A percentile compares a stretch with the other conserved stretches of the same genome.
These are phyloP conservation scores for Amiota minor DNA, from an alignment of 2,888 invertebrate genomes.

Conservation along the genomic window DNA sequence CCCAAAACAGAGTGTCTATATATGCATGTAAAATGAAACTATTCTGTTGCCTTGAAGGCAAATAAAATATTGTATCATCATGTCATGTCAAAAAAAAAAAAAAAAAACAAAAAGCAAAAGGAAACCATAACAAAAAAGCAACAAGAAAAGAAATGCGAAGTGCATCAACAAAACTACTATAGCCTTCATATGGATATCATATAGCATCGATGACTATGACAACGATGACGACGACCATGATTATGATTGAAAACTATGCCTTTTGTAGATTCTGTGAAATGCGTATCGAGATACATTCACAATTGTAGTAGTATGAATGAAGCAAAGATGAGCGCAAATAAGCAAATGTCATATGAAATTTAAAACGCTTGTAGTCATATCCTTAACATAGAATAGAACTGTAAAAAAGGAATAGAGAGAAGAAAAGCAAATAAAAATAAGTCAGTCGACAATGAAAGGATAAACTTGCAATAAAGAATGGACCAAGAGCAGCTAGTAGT, in stretches of 20 bases:
- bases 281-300: neutral
- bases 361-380: slow-evolving; percentile 66
- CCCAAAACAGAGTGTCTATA: neutral
- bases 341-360: slow-evolving; percentile 64
- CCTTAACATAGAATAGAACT: slow-evolving; percentile 52
- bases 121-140: no score
- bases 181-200: no score
- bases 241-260: slow-evolving; percentile 50
- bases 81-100: slow-evolving; percentile 37
- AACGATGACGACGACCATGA: slow-evolving; percentile 21
- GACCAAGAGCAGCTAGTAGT: neutral
- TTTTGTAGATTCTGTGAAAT: slow-evolving; percentile 29
- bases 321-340: slow-evolving; percentile 19
- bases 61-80: slow-evolving; percentile 31
- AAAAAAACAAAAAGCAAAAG: no score
- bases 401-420: neutral
- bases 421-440: neutral
- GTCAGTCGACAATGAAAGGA: slow-evolving; percentile 13
- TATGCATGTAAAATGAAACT: no score
- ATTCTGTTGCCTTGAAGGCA: neutral
- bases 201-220: no score
- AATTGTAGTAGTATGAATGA: no score
- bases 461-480: slow-evolving; percentile 17
- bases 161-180: no score
- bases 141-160: no score